Conservation (phyloP, 2,797 vertebrate species). For the Miichthys miiuy region DNA sequence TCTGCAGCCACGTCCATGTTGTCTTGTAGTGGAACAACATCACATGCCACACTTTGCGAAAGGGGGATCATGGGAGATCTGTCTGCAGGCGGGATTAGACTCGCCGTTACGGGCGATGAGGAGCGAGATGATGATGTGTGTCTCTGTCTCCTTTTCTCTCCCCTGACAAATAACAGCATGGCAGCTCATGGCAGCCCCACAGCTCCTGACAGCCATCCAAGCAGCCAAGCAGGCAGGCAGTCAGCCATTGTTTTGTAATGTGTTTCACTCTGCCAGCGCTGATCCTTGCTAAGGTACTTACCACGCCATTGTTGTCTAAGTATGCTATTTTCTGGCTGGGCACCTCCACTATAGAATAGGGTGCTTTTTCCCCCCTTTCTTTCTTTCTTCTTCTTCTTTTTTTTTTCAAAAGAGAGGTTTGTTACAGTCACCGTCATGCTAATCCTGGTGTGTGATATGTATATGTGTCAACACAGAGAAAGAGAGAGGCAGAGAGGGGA, state of each 20-base stretch:
- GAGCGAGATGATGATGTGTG: conserved; percentile 77
- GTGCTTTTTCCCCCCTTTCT: conserved; percentile 29
- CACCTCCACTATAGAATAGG: conserved; percentile 82
- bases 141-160: conserved; percentile 75
- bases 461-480: conserved; percentile 84
- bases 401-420: conserved; percentile 77
- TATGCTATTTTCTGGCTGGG: conserved; percentile 86
- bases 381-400: conserved; percentile 40
- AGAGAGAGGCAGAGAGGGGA: conserved; percentile 66
- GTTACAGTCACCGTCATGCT: conserved; percentile 83
- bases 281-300: conserved; percentile 86
- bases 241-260: conserved; percentile 84
- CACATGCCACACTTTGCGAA: conserved; percentile 49
- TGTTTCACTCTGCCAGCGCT: conserved; percentile 84
- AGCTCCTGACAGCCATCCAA: conserved; percentile 79
- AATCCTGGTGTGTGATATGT: conserved; percentile 85
- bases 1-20: conserved; percentile 41
- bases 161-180: conserved; percentile 78
- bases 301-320: conserved; percentile 85
- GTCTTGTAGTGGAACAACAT: conserved; percentile 68
- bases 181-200: conserved; percentile 74
- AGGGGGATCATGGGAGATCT: conserved; percentile 70
- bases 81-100: conserved; percentile 76
- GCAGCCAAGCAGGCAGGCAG: conserved; percentile 79
- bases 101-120: conserved; percentile 67